Evolutionary conservation across 2,797 vertebrate species (phyloP).

Genomic region (Chaetodon trifasciatus): DNA sequence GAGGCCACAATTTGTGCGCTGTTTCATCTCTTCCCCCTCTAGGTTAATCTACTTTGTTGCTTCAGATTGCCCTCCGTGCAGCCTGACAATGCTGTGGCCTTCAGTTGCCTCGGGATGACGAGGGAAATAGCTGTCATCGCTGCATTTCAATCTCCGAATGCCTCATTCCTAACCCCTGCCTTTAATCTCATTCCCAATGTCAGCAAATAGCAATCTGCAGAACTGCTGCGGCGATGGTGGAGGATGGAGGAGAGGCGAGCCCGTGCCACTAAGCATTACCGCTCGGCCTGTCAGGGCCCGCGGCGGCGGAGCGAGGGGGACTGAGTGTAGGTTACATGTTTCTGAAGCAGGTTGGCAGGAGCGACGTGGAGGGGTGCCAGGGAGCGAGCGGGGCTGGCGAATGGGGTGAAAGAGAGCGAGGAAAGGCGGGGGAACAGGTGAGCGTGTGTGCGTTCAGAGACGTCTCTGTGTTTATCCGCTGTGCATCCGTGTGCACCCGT

Average conservation of each 20-base stretch:
- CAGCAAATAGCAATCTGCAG: conserved; percentile 81
- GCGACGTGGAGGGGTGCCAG: conserved; percentile 64
- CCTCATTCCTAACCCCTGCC: conserved; percentile 66
- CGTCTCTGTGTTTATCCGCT: conserved; percentile 44
- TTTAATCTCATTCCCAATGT: conserved; percentile 82
- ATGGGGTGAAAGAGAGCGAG: conserved; percentile 20
- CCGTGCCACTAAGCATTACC: conserved; percentile 79
- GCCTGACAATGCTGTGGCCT: conserved; percentile 67
- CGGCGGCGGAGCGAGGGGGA: conserved; percentile 48
- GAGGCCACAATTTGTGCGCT: conserved; percentile 53
- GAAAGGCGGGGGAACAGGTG: conserved; percentile 50
- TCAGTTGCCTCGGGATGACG: conserved; percentile 67
- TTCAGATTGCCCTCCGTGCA: conserved; percentile 49
- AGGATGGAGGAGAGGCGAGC: conserved; percentile 74
- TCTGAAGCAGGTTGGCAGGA: conserved; percentile 77
- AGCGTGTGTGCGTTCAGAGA: conserved; percentile 45
- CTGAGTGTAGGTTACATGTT: conserved; percentile 79
- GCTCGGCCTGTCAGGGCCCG: conserved; percentile 71
- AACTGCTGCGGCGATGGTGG: conserved; percentile 67
- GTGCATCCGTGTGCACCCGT: conserved; percentile 63
- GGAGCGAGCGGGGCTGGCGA: conserved; percentile 28
- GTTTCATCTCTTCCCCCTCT: conserved; percentile 65
- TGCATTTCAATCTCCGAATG: conserved; percentile 75
- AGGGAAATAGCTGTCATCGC: conserved; percentile 76
- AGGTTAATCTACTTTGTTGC: conserved; percentile 73